A percentile compares a stretch with the other conserved stretches of the same genome.
Conservation (phyloP, 2,888 invertebrate genomes). For the Lymantria dispar region DNA sequence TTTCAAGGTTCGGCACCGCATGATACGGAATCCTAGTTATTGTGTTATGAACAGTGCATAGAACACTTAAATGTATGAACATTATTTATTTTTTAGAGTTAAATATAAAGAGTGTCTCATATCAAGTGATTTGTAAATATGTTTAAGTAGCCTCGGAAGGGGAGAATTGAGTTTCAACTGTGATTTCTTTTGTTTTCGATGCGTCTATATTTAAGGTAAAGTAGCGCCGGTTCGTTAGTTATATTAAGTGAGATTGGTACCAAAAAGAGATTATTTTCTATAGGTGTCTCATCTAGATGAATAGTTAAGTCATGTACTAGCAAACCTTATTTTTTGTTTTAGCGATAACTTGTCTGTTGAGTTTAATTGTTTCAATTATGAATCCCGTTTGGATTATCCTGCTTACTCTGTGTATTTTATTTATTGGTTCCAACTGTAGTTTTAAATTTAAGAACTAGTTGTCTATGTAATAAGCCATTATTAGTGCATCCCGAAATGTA, state of each 20-base stretch:
- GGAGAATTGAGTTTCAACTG: slow-evolving; percentile 65
- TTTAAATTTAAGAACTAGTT: slow-evolving; percentile 57
- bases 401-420: slow-evolving; percentile 61
- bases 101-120: slow-evolving; percentile 59
- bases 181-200: slow-evolving; percentile 71
- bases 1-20: slow-evolving; percentile 54
- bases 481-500: slow-evolving; percentile 59
- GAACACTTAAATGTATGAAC: slow-evolving; percentile 39
- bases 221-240: slow-evolving; percentile 55
- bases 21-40: slow-evolving; percentile 27
- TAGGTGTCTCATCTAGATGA: slow-evolving; percentile 59
- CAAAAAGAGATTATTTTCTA: slow-evolving; percentile 79
- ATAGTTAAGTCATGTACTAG: slow-evolving; percentile 45
- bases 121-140: slow-evolving; percentile 73
- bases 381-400: slow-evolving; percentile 34
- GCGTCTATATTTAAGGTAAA: slow-evolving; percentile 60
- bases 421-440: slow-evolving; percentile 65
- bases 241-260: slow-evolving; percentile 78
- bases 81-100: slow-evolving; percentile 68
- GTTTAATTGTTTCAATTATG: slow-evolving; percentile 55
- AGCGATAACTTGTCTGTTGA: slow-evolving; percentile 55
- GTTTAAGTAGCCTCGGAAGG: slow-evolving; percentile 49
- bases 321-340: slow-evolving; percentile 45
- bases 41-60: slow-evolving; percentile 61
- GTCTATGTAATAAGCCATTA: slow-evolving; percentile 55